Conservation (phyloP, 1,140 invertebrate genomes). For the Brachionus plicatilis region DNA sequence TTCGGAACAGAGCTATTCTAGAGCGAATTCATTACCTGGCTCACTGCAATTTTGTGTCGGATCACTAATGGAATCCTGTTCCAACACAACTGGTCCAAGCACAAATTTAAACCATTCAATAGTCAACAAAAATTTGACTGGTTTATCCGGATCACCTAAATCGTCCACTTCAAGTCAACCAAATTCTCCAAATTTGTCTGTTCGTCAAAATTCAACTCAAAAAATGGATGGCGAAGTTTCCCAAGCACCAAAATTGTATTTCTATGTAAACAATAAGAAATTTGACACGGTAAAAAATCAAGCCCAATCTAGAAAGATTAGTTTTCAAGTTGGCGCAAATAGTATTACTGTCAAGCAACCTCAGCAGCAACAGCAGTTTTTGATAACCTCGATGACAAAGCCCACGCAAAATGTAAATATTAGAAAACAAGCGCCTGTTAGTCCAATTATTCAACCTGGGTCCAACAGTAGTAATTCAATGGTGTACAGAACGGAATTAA, state of each 20-base stretch:
- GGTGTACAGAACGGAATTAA: not conserved
- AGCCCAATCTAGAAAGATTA: not conserved
- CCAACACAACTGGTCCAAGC: not conserved
- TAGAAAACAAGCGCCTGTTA: not conserved
- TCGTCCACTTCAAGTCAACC: not conserved
- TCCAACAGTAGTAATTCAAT: not conserved
- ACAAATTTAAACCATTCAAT: not conserved
- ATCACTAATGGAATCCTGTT: not conserved
- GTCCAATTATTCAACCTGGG: not conserved
- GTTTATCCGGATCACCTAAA: not conserved
- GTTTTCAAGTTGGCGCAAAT: conserved; percentile 26
- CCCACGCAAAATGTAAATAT: not conserved
- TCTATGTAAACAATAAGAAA: conserved; percentile 20
- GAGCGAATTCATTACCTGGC: not conserved
- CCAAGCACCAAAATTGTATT: not conserved
- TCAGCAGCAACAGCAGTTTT: not conserved
- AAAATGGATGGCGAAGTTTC: not conserved
- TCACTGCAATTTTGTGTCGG: not conserved
- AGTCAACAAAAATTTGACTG: not conserved
- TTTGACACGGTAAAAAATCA: not conserved
- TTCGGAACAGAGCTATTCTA: not conserved
- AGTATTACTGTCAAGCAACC: not conserved
- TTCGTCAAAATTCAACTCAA: not conserved
- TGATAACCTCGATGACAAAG: not conserved
- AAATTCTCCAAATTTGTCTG: not conserved